Conservation (phyloP, 2,888 invertebrate genomes). For the Aporophyla nigra region DNA sequence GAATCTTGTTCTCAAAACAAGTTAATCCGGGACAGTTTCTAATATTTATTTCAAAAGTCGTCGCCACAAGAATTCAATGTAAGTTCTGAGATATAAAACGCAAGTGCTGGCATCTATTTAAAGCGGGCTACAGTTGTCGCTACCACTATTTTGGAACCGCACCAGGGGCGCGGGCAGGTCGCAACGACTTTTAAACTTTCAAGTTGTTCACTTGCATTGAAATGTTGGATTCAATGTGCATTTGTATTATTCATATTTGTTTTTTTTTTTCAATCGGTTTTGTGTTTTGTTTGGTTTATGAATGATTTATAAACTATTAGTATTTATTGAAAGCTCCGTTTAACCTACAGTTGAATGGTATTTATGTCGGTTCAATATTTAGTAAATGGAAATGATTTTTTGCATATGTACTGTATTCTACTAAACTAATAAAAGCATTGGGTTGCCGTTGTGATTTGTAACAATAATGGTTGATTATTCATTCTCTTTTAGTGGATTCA, state of each 20-base stretch:
- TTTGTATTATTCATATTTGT: conserved; percentile 40
- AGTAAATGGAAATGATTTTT: neutral
- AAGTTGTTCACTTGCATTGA: conserved; percentile 37
- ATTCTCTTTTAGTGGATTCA: too few species aligned
- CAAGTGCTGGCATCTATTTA: conserved; percentile 70
- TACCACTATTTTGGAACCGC: conserved; percentile 68
- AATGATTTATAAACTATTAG: neutral
- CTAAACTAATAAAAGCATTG: neutral
- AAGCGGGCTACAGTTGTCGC: conserved; percentile 52
- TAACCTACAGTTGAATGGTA: neutral
- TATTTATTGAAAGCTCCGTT: neutral
- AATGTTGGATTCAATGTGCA: conserved; percentile 50
- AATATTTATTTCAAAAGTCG: conserved; percentile 44
- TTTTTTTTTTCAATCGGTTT: conserved; percentile 23
- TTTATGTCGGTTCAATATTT: neutral
- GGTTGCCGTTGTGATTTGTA: neutral
- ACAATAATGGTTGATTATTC: neutral
- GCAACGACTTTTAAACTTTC: conserved; percentile 57
- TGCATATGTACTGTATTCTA: neutral
- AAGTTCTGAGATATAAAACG: conserved; percentile 68
- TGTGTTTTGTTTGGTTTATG: conserved; percentile 8
- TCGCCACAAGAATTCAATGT: conserved; percentile 58
- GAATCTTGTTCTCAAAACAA: conserved; percentile 2
- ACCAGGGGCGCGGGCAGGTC: conserved; percentile 56
- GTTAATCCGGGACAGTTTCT: conserved; percentile 11